Evolutionary conservation across 2,888 invertebrate genomes (phyloP), one percentile per base, ranked within the genome.

Genomic region (Morpho achilles): DNA sequence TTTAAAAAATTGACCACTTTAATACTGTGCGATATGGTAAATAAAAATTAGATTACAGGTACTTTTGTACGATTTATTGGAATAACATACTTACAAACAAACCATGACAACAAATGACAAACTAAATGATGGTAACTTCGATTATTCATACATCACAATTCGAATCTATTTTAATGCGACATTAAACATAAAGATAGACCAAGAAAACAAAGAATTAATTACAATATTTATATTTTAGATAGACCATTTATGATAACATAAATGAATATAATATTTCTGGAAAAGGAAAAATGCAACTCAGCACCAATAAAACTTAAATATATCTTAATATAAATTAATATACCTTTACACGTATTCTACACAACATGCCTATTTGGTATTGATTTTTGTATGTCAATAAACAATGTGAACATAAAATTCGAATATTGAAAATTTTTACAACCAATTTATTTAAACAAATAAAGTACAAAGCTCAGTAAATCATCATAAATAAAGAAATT

Each of bases 51-150:
- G 55, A 56, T 42, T 50, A 44, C 61, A 59, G 54, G 64, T 66
- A 69, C 76, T 79, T 80, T 86, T 86, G 84, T 89, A 88, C 83
- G 78, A 80, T 89, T 87, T 90, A 89, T 86, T 89, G 82, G 80
- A 77, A 81, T 86, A 87, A 88, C 83, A 87, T 82, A 88, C 87
- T 88, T 87, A 87, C 80, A 82, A 82, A 87, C 77, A 83, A 83
- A 77, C 76, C 78, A 80, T 80, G 81, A 84, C 79, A 88, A 82
- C 78, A 80, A 79, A 82, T 73, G 74, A 44, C 45, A 50, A 39
- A 47, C 76, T 80, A 71, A 81, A 80, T 80, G 76, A 73, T 80
- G 89, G 89, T 90, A 90, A 90, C 89, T 89, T 85, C 75, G 73
- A 76, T 74, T 76, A 77, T 73, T 76, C 72, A 78, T 75, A 68